Evolutionary conservation across 2,797 vertebrate genomes (phyloP).

Genomic region (Cossypha niveicapilla): DNA sequence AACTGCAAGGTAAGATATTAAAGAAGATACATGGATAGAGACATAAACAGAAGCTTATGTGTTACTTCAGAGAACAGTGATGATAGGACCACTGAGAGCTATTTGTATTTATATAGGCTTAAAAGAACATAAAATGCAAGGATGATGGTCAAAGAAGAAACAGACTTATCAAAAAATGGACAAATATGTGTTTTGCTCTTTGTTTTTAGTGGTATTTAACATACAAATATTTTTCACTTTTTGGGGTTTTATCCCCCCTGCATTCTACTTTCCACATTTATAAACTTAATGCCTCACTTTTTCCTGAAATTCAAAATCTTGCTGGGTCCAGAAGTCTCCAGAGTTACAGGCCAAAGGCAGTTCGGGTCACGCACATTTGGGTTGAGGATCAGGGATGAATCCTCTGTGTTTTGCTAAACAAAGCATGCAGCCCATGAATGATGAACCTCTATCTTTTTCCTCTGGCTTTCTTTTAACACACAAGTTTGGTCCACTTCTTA

Average conservation of each 20-base stretch:
- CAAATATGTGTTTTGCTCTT: not conserved
- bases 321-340: not conserved
- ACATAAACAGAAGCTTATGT: not conserved
- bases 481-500: conserved; percentile 52
- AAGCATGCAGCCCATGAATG: not conserved
- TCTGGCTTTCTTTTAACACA: conserved; percentile 7
- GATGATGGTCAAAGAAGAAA: not conserved
- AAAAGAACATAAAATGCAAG: not conserved
- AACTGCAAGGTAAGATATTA: not conserved
- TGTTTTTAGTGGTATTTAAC: not conserved
- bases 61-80: not conserved
- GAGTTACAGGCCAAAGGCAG: not conserved
- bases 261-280: not conserved
- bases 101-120: not conserved
- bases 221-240: not conserved
- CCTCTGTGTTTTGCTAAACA: not conserved
- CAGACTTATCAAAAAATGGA: not conserved
- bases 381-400: not conserved
- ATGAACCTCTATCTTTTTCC: not conserved
- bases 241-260: rapidly evolving
- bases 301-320: not conserved
- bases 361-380: not conserved
- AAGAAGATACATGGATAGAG: not conserved
- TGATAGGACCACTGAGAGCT: not conserved
- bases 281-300: not conserved